phyloP scores from a whole-genome alignment of 2,888 invertebrate species.

The Ectropis crepuscularia region DNA sequence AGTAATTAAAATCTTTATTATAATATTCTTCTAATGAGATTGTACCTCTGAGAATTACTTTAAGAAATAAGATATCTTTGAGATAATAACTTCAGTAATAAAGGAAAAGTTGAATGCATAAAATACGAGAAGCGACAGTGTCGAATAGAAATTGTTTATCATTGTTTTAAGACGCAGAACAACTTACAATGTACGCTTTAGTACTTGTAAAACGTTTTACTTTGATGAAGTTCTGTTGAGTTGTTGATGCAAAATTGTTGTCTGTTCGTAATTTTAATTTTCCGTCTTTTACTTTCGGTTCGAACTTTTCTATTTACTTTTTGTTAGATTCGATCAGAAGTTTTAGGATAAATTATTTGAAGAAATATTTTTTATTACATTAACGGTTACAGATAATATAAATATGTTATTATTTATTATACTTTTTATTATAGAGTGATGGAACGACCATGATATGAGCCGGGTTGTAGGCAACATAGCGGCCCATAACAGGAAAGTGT shows the following conservation, averaged over 20 bases:
- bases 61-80: constrained; percentile 17
- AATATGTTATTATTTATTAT: too few species aligned
- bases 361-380: too few species aligned
- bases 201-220: constrained; percentile 22
- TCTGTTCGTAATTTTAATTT: not conserved
- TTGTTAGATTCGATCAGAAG: too few species aligned
- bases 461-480: too few species aligned
- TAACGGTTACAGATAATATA: too few species aligned
- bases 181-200: not conserved
- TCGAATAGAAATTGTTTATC: constrained; percentile 17
- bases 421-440: too few species aligned
- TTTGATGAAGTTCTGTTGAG: constrained; percentile 11
- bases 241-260: not conserved
- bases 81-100: constrained; percentile 21
- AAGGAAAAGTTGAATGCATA: constrained; percentile 12
- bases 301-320: too few species aligned
- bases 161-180: constrained; percentile 5
- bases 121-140: constrained; percentile 12
- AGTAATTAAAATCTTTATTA: not conserved
- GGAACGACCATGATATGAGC: too few species aligned
- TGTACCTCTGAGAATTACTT: constrained; percentile 33
- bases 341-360: too few species aligned
- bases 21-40: constrained; percentile 33
- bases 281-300: too few species aligned
- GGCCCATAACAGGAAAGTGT: too few species aligned